A percentile compares a stretch with the other conserved stretches of the same genome.
phyloP scores from a whole-genome alignment of 2,797 vertebrate species.

The Cygnus olor region DNA sequence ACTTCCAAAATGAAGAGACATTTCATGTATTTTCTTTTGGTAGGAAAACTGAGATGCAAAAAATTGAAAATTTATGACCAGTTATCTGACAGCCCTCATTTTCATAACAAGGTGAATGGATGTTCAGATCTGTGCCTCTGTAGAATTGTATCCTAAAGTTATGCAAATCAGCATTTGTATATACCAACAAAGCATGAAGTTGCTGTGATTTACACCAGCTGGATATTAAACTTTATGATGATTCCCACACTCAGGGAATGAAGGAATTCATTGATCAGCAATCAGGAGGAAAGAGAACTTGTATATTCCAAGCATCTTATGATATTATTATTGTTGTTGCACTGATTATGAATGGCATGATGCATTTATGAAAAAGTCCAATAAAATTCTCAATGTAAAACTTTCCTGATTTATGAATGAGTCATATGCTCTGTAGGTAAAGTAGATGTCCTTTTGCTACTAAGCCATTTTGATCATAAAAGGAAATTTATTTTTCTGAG shows the following conservation, averaged over 20 bases:
- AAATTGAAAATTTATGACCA: neutral
- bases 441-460: neutral
- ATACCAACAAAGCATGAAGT: neutral
- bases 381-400: neutral
- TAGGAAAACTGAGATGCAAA: neutral
- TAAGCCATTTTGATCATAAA: neutral
- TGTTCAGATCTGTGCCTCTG: neutral
- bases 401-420: neutral
- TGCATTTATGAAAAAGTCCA: accelerated
- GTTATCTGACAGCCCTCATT: neutral
- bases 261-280: neutral
- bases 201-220: neutral
- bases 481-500: neutral
- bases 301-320: neutral
- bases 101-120: neutral
- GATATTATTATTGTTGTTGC: neutral
- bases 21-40: neutral
- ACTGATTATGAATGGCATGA: neutral
- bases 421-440: neutral
- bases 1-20: neutral
- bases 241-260: neutral
- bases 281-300: neutral
- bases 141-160: neutral
- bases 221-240: neutral
- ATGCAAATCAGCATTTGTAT: neutral